A percentile compares a stretch with the other conserved stretches of the same genome.
These are phyloP conservation scores for Phymatocera aterrima DNA, from an alignment of 2,888 invertebrate species.

Conservation along the genomic window DNA sequence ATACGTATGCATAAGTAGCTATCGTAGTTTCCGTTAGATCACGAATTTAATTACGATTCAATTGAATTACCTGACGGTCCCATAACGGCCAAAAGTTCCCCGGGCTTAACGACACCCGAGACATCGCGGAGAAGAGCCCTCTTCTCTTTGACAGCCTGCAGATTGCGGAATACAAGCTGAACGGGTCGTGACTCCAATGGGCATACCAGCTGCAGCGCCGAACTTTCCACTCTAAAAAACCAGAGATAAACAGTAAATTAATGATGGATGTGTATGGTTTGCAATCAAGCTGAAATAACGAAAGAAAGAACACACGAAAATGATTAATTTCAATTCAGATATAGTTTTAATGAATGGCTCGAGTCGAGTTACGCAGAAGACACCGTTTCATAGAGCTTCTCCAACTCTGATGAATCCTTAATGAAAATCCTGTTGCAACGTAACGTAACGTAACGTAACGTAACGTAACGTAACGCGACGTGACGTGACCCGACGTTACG, in stretches of 20 bases:
- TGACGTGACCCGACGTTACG: not conserved
- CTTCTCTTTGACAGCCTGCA: slow-evolving; percentile 77
- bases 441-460: not conserved
- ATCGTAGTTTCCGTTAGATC: slow-evolving; percentile 10
- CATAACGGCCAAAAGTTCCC: slow-evolving; percentile 88
- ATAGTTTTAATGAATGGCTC: not conserved
- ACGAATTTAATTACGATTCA: too few relatives aligned
- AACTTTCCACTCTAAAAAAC: slow-evolving; percentile 80
- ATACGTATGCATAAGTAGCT: too few relatives aligned
- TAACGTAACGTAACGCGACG: slow-evolving; percentile 10
- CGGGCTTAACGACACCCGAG: slow-evolving; percentile 85
- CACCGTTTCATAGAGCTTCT: not conserved
- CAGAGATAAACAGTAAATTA: slow-evolving; percentile 44
- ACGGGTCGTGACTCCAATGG: slow-evolving; percentile 79
- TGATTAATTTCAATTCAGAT: not conserved
- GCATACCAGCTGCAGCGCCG: slow-evolving; percentile 79
- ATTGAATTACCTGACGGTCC: slow-evolving; percentile 83
- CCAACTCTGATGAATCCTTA: slow-evolving; percentile 2
- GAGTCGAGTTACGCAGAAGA: not conserved
- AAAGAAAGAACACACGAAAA: not conserved
- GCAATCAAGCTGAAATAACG: not conserved
- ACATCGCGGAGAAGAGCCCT: slow-evolving; percentile 83
- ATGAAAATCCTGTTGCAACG: not conserved
- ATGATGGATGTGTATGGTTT: too few relatives aligned
- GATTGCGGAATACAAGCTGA: slow-evolving; percentile 81